These are phyloP conservation scores for Cylindroiulus punctatus DNA, from an alignment of 2,888 invertebrate genomes.

Conservation along the genomic window DNA sequence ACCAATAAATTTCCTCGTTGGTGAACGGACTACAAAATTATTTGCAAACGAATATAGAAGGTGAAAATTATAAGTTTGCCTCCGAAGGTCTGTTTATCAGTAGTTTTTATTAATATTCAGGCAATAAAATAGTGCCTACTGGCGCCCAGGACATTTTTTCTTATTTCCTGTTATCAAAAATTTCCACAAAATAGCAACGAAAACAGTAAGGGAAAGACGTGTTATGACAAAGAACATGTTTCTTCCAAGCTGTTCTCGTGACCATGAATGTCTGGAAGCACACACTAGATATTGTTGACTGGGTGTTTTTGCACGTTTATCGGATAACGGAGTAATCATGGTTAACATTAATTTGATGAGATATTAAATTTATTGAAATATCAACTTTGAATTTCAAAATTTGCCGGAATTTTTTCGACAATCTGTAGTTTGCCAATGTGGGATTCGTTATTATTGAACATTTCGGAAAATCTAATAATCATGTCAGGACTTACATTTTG, in stretches of 20 bases:
- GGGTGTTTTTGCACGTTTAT: neutral
- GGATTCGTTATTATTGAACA: neutral
- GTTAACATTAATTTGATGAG: no score
- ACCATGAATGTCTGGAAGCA: neutral
- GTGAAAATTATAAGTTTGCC: neutral
- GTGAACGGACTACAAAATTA: constrained; percentile 16
- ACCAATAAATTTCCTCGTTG: constrained; percentile 13
- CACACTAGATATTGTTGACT: neutral
- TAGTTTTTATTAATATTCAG: neutral
- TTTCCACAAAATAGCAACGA: no score
- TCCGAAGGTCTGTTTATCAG: constrained; percentile 29
- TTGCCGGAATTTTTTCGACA: no score
- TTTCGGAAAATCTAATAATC: neutral
- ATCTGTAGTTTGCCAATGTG: neutral
- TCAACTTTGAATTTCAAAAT: no score
- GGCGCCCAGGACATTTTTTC: neutral
- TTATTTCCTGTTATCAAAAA: no score
- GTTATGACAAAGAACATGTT: neutral
- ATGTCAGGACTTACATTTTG: neutral
- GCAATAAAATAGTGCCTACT: constrained; percentile 3
- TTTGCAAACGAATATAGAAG: constrained; percentile 2
- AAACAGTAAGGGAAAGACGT: neutral
- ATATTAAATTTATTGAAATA: no score
- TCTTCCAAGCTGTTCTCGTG: neutral
- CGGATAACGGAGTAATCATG: neutral